Evolutionary conservation across 2,888 invertebrate genomes (phyloP).

Genomic region (Lepidocyrtinus sp.): DNA sequence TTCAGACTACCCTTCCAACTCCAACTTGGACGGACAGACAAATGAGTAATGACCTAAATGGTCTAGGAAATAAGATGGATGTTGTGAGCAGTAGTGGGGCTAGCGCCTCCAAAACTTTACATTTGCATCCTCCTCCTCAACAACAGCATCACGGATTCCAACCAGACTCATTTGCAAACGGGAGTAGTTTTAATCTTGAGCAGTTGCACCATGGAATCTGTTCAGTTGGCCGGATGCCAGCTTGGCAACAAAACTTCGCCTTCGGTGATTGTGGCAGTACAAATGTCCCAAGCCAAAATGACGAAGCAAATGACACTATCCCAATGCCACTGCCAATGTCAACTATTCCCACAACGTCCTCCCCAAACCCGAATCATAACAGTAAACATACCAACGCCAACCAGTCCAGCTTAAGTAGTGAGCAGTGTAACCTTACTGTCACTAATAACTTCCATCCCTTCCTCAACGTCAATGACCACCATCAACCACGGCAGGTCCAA

Average conservation of each 20-base stretch:
- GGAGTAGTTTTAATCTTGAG: constrained; percentile 45
- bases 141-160: constrained; percentile 35
- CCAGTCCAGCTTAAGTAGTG: constrained; percentile 31
- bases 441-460: neutral
- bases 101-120: constrained; percentile 27
- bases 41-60: neutral
- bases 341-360: constrained; percentile 51
- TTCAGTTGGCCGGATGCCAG: constrained; percentile 51
- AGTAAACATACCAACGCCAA: constrained; percentile 34
- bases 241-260: constrained; percentile 52
- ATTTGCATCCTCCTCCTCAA: too few relatives aligned
- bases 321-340: constrained; percentile 57
- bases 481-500: too few relatives aligned
- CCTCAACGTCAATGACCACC: neutral
- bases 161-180: constrained; percentile 26
- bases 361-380: constrained; percentile 25
- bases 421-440: too few relatives aligned
- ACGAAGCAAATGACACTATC: constrained; percentile 53
- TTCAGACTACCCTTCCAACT: neutral
- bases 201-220: constrained; percentile 55
- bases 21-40: constrained; percentile 47
- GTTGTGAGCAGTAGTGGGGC: constrained; percentile 13
- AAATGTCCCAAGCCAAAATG: constrained; percentile 54
- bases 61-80: constrained; percentile 24
- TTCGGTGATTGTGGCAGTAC: constrained; percentile 54